Conservation (phyloP, 2,888 invertebrate genomes). For the Sinodicranocentrus sp. region DNA sequence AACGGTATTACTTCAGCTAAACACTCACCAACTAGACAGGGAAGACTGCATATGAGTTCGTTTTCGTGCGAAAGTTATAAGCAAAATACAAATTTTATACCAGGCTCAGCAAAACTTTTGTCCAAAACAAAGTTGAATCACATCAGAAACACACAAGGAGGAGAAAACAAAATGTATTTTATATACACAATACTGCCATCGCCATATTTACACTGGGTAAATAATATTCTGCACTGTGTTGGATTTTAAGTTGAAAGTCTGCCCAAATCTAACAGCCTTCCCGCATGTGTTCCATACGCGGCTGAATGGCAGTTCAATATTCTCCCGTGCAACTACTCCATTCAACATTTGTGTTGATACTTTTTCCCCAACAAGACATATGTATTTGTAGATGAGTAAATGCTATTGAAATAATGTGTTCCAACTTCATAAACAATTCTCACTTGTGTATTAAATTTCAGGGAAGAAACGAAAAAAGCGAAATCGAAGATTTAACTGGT, state of each 20-base stretch:
- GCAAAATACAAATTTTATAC: too few relatives aligned
- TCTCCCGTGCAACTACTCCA: too few relatives aligned
- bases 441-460: constrained; percentile 40
- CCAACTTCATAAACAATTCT: constrained; percentile 22
- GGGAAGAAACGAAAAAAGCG: constrained; percentile 37
- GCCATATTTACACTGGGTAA: too few relatives aligned
- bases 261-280: constrained; percentile 32
- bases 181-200: too few relatives aligned
- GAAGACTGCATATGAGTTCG: neutral
- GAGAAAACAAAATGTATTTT: too few relatives aligned
- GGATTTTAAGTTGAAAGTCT: constrained; percentile 21
- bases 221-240: constrained; percentile 17
- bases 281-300: constrained; percentile 18
- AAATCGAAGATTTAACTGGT: constrained; percentile 39
- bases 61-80: too few relatives aligned
- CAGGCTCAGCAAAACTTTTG: too few relatives aligned
- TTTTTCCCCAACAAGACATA: neutral
- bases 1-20: constrained; percentile 7
- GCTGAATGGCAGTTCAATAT: constrained; percentile 1
- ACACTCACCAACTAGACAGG: neutral
- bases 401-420: neutral
- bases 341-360: constrained; percentile 3
- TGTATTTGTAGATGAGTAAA: neutral
- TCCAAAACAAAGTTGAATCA: neutral
- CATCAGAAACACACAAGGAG: constrained; percentile 10